Base-by-base conservation (phyloP, 2,797 vertebrate species). In the Poeciliopsis turneri region DNA sequence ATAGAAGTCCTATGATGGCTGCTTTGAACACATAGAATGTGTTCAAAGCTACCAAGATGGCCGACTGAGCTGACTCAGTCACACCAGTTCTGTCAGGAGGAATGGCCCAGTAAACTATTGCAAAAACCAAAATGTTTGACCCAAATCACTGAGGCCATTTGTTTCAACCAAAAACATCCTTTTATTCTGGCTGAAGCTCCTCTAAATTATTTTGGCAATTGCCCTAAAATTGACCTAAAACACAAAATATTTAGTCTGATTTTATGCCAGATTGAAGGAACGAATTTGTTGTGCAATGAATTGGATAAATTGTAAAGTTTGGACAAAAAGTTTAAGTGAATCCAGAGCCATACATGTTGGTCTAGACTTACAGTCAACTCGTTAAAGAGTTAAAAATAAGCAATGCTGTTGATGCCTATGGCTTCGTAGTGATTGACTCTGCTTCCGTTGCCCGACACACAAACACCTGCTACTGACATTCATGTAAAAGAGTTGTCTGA, bases 361-460 rank as follows among this genome's bases (percentile, higher is more conserved):
- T 90, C 88, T 95, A 89, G 73, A 78, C 80, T 95, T 95, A 95
- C 92, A 94, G 90, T 78, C 84, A 82, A 91, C 94, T 94, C 92
- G 84, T 95, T 95, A 94, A 90, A 92, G 85, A 90, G 95, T 93
- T 95, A 95, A 95, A 96, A 96, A 95, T 96, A 96, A 94, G 92
- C 68, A 59, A 82, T 9, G 83, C 85, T 92, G 83, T 88, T 86
- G 85, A 94, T 86, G 89, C 91, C 87, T 85, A 87, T 46, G 49
- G 84, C 86, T 92, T 93, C 81, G 71, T 82, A 89, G 74, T 75
- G 86, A 92, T 86, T 90, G 88, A 94, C 90, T 90, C 87, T 39
- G 39, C 77, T 61, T 41, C 75, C 72, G 43, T 28, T 23, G 33
- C 25, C 45, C 16, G 10, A 61, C 83, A 83, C 84, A 41, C 74